Evolutionary conservation across 2,797 vertebrate genomes (phyloP), one percentile per base, ranked within the genome.

Genomic region (Trachurus trachurus): DNA sequence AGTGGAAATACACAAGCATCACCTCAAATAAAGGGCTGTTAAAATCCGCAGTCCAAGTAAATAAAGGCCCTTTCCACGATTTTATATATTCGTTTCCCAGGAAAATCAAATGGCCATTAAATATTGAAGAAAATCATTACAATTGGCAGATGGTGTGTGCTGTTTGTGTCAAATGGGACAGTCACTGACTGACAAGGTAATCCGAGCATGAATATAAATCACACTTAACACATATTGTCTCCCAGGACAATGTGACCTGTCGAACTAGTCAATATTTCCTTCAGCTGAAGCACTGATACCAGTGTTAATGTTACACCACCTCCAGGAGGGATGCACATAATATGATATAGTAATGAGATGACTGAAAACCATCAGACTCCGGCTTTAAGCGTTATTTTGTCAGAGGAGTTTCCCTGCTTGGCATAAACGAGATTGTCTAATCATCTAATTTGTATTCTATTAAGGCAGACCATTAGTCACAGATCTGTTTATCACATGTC

Each of bases 401-500:
- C 68, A 52, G 78, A 9, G 2, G 44, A 62, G 37, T 82, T 88
- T 31, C 50, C 59, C 63, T 60, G 19, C 69, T 75, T 75, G 74
- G 68, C 61, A 87, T 69, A 67, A 76, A 76, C 66, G 53, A 80
- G 73, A 39, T 80, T 74, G 29, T 87, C 76, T 84, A 80, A 88
- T 83, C 77, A 71, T 88, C 76, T 87, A 37, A 86, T 91, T 88
- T 87, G 72, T 83, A 82, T 91, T 91, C 82, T 76, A 84, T 87
- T 79, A 87, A 82, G 65, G 77, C 71, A 71, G 29, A 82, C 71
- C 75, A 83, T 90, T 90, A 83, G 80, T 89, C 80, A 80, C 80
- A 81, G 86, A 87, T 87, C 75, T 88, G 90, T 88, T 91, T 82
- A 90, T 89, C 74, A 75, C 84, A 74, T 83, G 87, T 87, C 86